Conservation (phyloP, 2,888 invertebrate species). For the Phragmatobia fuliginosa region DNA sequence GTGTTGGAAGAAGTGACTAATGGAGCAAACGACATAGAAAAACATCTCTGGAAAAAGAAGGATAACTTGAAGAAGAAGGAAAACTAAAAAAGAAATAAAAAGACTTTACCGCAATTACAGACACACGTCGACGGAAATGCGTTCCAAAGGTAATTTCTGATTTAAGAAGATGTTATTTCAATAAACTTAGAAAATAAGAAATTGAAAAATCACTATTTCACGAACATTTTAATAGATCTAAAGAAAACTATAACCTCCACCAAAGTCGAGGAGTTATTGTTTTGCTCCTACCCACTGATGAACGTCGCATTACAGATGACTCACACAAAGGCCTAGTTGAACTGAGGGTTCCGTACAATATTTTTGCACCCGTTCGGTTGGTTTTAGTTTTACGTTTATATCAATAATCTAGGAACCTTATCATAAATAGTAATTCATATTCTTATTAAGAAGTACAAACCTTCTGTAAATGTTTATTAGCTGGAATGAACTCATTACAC, state of each 20-base stretch:
- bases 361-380: not conserved
- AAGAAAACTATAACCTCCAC: constrained; percentile 34
- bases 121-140: too few species aligned
- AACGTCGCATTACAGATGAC: constrained; percentile 43
- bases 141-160: too few species aligned
- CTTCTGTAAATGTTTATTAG: too few species aligned
- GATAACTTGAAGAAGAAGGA: too few species aligned
- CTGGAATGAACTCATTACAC: too few species aligned
- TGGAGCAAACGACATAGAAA: too few species aligned
- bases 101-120: too few species aligned
- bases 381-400: not conserved
- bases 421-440: too few species aligned
- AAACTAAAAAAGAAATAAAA: too few species aligned
- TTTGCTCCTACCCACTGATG: constrained; percentile 22
- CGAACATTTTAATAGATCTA: constrained; percentile 8
- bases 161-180: not conserved
- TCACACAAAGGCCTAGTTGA: constrained; percentile 18
- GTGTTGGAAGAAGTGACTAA: too few species aligned
- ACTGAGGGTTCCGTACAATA: constrained; percentile 2
- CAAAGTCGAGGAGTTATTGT: constrained; percentile 36
- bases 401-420: not conserved
- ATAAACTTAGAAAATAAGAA: not conserved
- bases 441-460: too few species aligned
- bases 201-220: not conserved
- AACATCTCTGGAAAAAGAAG: too few species aligned